Conservation (phyloP, 2,888 invertebrate genomes). For the Octodonta nipae region DNA sequence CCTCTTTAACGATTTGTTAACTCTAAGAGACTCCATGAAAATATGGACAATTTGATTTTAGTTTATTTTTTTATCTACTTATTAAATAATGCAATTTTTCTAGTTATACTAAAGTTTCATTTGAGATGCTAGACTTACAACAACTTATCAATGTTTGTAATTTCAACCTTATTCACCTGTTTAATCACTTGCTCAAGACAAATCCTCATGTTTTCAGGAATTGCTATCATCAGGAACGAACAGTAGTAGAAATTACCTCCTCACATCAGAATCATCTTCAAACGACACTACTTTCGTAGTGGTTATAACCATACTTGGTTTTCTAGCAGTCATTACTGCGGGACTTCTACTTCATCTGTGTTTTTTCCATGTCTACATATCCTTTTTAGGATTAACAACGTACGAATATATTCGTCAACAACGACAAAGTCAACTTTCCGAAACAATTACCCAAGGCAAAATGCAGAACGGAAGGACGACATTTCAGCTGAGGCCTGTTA, state of each 20-base stretch:
- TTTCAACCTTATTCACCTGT: too few relatives aligned
- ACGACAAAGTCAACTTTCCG: constrained; percentile 32
- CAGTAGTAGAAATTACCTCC: constrained; percentile 16
- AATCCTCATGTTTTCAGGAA: too few relatives aligned
- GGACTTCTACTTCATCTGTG: constrained; percentile 69
- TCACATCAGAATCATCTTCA: constrained; percentile 24
- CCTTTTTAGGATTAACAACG: constrained; percentile 70
- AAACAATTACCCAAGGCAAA: neutral
- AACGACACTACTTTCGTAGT: constrained; percentile 47
- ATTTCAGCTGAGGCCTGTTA: constrained; percentile 11
- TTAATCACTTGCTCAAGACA: too few relatives aligned
- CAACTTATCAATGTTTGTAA: too few relatives aligned
- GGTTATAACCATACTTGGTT: constrained; percentile 48
- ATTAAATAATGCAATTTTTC: too few relatives aligned
- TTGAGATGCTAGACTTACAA: too few relatives aligned
- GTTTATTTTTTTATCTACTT: too few relatives aligned
- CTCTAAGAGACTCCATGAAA: too few relatives aligned
- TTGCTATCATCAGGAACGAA: constrained; percentile 11
- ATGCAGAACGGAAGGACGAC: neutral
- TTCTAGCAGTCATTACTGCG: constrained; percentile 61
- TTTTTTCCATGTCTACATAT: constrained; percentile 80
- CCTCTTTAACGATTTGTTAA: too few relatives aligned
- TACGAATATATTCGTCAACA: constrained; percentile 69
- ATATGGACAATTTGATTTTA: too few relatives aligned
- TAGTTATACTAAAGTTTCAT: too few relatives aligned